Evolutionary conservation across 2,888 invertebrate genomes (phyloP), one percentile per base, ranked within the genome.

Genomic region (Caenorhabditis parvicauda): DNA sequence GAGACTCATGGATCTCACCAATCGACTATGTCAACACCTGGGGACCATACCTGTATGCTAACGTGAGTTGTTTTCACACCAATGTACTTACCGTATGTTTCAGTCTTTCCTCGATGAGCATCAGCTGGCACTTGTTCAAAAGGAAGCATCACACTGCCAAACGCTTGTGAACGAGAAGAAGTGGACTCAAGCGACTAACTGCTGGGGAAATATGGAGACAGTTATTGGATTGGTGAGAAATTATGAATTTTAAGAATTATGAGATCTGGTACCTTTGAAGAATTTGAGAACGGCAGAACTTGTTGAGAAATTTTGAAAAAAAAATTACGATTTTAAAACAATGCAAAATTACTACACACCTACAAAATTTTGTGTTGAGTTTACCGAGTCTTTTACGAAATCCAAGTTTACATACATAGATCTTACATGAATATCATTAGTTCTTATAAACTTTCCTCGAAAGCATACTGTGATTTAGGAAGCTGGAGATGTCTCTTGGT

Each of bases 1-100:
- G 91, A 1, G 92, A 92, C 82, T 88, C 91, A 0, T 92, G 92
- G 92, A 89, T 92, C 62, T 89, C 89, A 1, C 91, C 92, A 0
- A 86, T 91, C 48, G 91, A 92, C 79, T 88, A 89, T 0, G 89
- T 90, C 0, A 82, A 89, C 29, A 88, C 89, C 0, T 92, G 91
- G 91, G 90, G 88, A 0, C 89, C 89, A 0, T 87, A 88, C 73
- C 85, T 92, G 7, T 85, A 89, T 25, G 86, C 88, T 17, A 87
- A 88, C 75, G 88, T 88, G 83, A 84, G 82, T 76, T 21, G 24
- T 51, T 51, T 44, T 43, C 35, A 4, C 46, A 17, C n/a, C 3
- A 2, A 14, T 7, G 14, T 25, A 44, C 45, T 44, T 45, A 35
- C 54, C 44, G 2, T n/a, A 25, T 14, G n/a, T 61, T 70, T 54